Base-by-base conservation (phyloP, 2,888 invertebrate species). In the Hypena proboscidalis region DNA sequence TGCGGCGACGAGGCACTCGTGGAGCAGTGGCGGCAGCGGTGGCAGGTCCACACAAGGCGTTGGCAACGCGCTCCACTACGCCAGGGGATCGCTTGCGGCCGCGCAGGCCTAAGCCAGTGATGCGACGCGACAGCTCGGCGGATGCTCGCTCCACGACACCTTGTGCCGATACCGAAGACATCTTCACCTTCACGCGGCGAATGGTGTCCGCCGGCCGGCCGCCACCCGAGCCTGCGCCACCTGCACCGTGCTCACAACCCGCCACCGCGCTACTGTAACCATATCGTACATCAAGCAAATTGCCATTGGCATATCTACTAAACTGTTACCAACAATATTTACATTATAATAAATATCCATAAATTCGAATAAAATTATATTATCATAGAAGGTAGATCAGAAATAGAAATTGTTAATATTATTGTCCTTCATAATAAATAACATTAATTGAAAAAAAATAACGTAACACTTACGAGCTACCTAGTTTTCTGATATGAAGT, bases 131-230 rank as follows among this genome's bases (percentile, higher is more conserved):
- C 59, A 97, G 92, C 88, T 97, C 97, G 58, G 97, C 97, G 67
- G 96, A 97, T 72, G 97, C 97, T 75, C 97, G 94, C 92, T 97
- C 97, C 85, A 97, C 97, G 77, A 97, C 97, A 74, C 97, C 97
- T 87, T 96, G 96, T 70, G 96, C 95, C 69, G 96, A 96, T 90
- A 96, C 95, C 75, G 95, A 95, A 80, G 95, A 95, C 95, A 95
- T 95, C 77, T 88, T 90, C 76, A 89, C 88, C 73, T 90, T 89
- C 42, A 91, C 91, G 67, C 90, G 85, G 54, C 89, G 83, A 54
- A 90, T 84, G 55, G 90, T 86, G 77, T 90, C 89, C 58, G 80
- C 83, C 50, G 81, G 74, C 54, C 88, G 84, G 53, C 79, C 79
- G 46, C 77, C 79, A 46, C 77, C 82, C 58, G 67, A 70, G 57